Conservation (phyloP, 2,888 invertebrate species). For the Drosophila subquinaria region DNA sequence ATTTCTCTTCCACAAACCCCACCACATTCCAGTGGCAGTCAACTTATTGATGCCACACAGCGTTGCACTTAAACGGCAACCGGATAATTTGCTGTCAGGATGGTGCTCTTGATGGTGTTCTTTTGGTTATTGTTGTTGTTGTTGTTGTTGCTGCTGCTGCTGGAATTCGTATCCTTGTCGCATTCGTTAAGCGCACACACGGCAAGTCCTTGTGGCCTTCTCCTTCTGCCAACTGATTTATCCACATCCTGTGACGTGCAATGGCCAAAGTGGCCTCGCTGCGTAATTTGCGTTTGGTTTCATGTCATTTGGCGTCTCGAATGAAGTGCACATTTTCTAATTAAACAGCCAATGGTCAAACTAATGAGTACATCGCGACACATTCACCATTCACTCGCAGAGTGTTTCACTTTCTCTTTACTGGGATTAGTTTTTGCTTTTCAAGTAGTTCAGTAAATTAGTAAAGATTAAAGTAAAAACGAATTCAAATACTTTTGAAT, state of each 20-base stretch:
- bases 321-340: conserved; percentile 38
- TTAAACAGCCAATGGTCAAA: conserved; percentile 17
- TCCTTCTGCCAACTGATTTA: conserved; percentile 25
- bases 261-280: conserved; percentile 24
- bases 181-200: conserved; percentile 4
- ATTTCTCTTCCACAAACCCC: neutral
- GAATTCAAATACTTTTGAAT: too few relatives aligned
- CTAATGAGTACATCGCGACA: conserved; percentile 4
- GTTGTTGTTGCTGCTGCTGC: conserved; percentile 9
- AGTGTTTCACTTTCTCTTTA: neutral
- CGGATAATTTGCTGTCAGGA: conserved; percentile 65
- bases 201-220: conserved; percentile 9
- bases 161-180: conserved; percentile 16
- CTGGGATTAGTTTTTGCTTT: neutral
- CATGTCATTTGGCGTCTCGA: conserved; percentile 13
- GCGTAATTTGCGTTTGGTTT: conserved; percentile 36
- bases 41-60: conserved; percentile 24
- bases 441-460: neutral
- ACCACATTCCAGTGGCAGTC: neutral
- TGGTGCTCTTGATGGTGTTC: conserved; percentile 24
- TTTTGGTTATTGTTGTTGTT: conserved; percentile 9
- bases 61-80: conserved; percentile 47
- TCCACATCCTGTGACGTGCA: conserved; percentile 34
- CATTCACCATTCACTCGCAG: neutral
- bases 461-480: neutral